Conservation (phyloP, 2,888 invertebrate genomes). For the Ophonus ardosiacus region DNA sequence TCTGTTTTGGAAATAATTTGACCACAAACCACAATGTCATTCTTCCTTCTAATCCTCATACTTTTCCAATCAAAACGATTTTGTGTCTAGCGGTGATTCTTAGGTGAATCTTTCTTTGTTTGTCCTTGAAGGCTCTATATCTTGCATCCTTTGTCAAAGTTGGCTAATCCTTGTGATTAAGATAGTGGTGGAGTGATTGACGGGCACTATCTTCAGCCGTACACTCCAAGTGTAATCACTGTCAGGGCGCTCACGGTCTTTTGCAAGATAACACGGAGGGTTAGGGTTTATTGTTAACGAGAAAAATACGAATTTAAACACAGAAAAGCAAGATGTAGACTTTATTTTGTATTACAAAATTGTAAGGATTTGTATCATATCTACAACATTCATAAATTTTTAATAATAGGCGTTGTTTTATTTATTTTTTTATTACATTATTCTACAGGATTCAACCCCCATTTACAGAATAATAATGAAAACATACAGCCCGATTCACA, state of each 20-base stretch:
- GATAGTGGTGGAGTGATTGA: slow-evolving; percentile 38
- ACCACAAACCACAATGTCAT: background rate
- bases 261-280: background rate
- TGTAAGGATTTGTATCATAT: too few relatives aligned
- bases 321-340: background rate
- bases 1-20: background rate
- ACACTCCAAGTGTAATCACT: slow-evolving; percentile 34
- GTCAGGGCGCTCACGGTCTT: background rate
- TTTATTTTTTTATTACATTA: too few relatives aligned
- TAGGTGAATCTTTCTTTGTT: background rate
- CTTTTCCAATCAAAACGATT: background rate
- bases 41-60: background rate
- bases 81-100: background rate
- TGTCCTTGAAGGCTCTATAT: background rate
- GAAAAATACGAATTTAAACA: background rate
- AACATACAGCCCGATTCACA: too few relatives aligned
- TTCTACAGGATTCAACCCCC: too few relatives aligned
- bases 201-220: slow-evolving; percentile 6
- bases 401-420: too few relatives aligned
- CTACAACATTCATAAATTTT: too few relatives aligned
- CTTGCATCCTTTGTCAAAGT: slow-evolving; percentile 38
- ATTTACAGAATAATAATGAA: too few relatives aligned
- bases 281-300: background rate
- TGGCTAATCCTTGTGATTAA: slow-evolving; percentile 13
- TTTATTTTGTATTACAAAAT: too few relatives aligned